A percentile compares a stretch with the other conserved stretches of the same genome.
Evolutionary conservation across 2,888 invertebrate genomes (phyloP).

Genomic region (Drosophila paucipuncta): DNA sequence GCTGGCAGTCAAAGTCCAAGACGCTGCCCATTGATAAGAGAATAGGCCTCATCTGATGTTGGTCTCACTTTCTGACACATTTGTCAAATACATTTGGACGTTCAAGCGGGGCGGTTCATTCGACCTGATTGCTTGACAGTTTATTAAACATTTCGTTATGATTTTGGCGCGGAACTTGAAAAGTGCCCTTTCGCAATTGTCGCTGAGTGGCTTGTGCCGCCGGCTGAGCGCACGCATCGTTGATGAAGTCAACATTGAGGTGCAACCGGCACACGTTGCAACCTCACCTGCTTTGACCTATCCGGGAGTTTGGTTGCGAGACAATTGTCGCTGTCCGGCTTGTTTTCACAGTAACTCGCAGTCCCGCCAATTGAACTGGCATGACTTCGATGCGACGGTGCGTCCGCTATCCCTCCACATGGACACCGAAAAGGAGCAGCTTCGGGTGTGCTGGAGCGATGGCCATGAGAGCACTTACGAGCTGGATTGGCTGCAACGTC

Average conservation of each 20-base stretch:
- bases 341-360: conserved; percentile 89
- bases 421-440: conserved; percentile 57
- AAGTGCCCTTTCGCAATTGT: conserved; percentile 6
- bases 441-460: conserved; percentile 88
- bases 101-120: conserved; percentile 21
- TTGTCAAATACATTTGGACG: conserved; percentile 18
- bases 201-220: conserved; percentile 16
- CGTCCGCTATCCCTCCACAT: conserved; percentile 83
- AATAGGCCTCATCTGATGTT: not conserved
- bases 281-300: conserved; percentile 86
- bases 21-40: conserved; percentile 39
- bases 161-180: conserved; percentile 50
- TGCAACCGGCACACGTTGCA: conserved; percentile 36
- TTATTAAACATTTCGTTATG: not conserved
- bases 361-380: conserved; percentile 88
- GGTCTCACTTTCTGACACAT: conserved; percentile 33
- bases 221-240: conserved; percentile 69
- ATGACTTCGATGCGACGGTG: conserved; percentile 87
- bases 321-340: conserved; percentile 90
- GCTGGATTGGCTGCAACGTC: conserved; percentile 87
- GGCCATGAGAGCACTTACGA: conserved; percentile 87
- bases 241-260: conserved; percentile 66
- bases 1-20: conserved; percentile 70
- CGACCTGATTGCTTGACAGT: not conserved
- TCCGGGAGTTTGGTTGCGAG: conserved; percentile 90